Evolutionary conservation across 2,888 invertebrate genomes (phyloP), one percentile per base, ranked within the genome.

Genomic region (Drosophila paranaensis): DNA sequence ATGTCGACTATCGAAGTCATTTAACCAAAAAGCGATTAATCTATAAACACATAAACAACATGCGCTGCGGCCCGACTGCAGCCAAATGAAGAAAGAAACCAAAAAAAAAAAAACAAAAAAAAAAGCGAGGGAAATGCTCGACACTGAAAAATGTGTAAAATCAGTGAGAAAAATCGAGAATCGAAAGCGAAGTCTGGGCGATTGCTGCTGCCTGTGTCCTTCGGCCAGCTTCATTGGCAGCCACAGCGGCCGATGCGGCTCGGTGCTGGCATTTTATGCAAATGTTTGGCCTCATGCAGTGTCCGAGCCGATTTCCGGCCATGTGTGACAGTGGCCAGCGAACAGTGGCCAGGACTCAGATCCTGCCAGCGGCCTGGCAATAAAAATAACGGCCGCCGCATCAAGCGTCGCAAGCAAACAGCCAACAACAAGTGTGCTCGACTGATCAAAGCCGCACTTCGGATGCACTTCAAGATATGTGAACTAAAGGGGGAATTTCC

Each of bases 1-100:
- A 70, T 42, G 51, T 63, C 81, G 89, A 84, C 88, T 81, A 88
- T 89, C 82, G 90, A 89, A 91, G 88, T 90, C 91, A 90, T 91
- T 91, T 91, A 91, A 89, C 88, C 88, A 90, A 91, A 89, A 90
- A 89, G 80, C 91, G 91, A 91, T 91, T 91, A 90, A 91, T 90
- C 91, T 90, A 91, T 90, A 89, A 91, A 89, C 90, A 88, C 90
- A 91, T 91, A 91, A 91, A 91, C 90, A 90, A 90, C 91, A 89
- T 78, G 77, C 82, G 81, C 86, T 61, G 65, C 71, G 54, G 54
- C 61, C 37, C 53, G 57, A 61, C 62, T 42, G 64, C 37, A 53
- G 25, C 35, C 40, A 30, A 33, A 33, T 37, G 35, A 55, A 45
- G 45, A 60, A 53, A 16, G n/a, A 48, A 37, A 37, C 20, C 37